Evolutionary conservation across 2,797 vertebrate genomes (phyloP), one percentile per base, ranked within the genome.

Genomic region (Geotrypetes seraphini): DNA sequence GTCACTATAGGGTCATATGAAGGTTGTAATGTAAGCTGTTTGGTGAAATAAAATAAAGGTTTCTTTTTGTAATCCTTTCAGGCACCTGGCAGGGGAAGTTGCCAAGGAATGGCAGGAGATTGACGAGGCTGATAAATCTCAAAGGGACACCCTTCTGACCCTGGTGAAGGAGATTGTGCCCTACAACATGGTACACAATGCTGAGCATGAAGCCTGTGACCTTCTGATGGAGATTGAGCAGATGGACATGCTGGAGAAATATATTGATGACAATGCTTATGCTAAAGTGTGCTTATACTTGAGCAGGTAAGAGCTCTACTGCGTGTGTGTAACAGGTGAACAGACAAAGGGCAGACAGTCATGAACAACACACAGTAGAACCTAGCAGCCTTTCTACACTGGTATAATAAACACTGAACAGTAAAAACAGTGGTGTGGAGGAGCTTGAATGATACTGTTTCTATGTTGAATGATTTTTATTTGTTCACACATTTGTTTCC

Each of bases 61-160:
- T 5, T 14, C 18, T n/a, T 3, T 7, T 22, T 27, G 6, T 10
- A 32, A 7, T 46, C 3, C 29, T 7, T 2, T 0, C 45, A 99
- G 96, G 63, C 96, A 99, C 47, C 72, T 99, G 34, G 80, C 95
- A 4, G 96, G 96, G 17, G 95, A 99, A 53, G 96, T 99, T 42
- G 93, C 95, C 6, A 97, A 98, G 50, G 96, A 97, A 53, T 99
- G 96, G 96, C 96, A 99, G 62, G 96, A 99, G 57, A 83, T 98
- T 1, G 94, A 97, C 51, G 94, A 98, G 39, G 89, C 68, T 1
- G 96, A 99, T 59, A 94, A 93, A 55, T 71, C 78, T 5, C 92
- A 97, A 66, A 88, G 93, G 59, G 94, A 97, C 54, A 87, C 81
- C 0, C 75, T 99, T 11, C 74, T 99, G 21, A 93, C 92, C 19